Base-by-base conservation (phyloP, 2,888 invertebrate species). In the Parascotia fuliginaria region DNA sequence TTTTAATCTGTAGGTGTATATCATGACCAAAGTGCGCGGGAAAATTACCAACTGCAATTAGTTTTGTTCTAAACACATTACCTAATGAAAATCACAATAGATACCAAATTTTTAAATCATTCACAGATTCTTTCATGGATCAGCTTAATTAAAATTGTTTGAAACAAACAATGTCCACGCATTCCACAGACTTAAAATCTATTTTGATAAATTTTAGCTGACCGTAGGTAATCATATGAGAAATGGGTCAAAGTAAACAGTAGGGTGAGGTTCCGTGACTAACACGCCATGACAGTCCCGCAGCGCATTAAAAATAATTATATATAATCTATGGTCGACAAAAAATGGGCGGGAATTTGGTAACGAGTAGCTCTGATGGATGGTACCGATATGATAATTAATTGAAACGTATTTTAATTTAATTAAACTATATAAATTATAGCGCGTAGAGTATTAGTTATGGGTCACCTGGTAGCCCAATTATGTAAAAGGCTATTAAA, bases 211-310 rank as follows among this genome's bases (percentile, higher is more conserved):
- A 60, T 64, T 60, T 59, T 40, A 61, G 45, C 52, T 60, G 60
- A 44, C 55, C 68, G 59, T 47, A 56, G 61, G 48, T 77, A 77
- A 72, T 77, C 69, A 58, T 57, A 68, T 73, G 74, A 66, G 65
- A 83, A 81, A 81, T 79, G 69, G 85, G 84, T 84, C 84, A 82
- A 76, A 79, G 72, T 77, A 67, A 57, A 60, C 38, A 54, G 42
- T 57, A 40, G 60, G 60, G 65, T 57, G 51, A 42, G 42, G 38
- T 63, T 60, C 65, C 76, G 74, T 72, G 70, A 55, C 63, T 47
- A 48, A 65, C 55, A 55, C 42, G 37, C 51, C 44, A 41, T 63
- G 55, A 58, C 69, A 69, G 45, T 58, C 69, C 62, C 69, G 16
- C 28, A 42, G 56, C 50, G 51, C 44, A 65, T 68, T 63, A 68